Percentiles rank a stretch among this genome's conserved stretches.
These are phyloP conservation scores for Heteronetta atricapilla DNA, from an alignment of 2,113 vertebrate genomes.

Conservation along the genomic window DNA sequence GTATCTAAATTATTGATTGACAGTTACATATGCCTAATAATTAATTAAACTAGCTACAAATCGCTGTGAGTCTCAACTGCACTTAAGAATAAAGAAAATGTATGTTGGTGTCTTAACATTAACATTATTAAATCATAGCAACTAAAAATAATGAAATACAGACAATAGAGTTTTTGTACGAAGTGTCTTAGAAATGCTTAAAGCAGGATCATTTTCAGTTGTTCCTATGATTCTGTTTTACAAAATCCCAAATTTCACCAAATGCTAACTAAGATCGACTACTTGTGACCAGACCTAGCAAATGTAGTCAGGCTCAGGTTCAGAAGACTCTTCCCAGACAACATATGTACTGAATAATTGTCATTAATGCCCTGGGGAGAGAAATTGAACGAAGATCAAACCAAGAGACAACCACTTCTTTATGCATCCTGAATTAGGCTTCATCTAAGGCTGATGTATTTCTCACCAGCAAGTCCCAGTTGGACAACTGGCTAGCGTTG, in stretches of 20 bases:
- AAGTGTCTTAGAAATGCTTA: not conserved
- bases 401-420: not conserved
- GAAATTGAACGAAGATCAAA: not conserved
- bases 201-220: not conserved
- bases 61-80: conserved; percentile 46
- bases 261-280: not conserved
- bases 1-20: conserved; percentile 67
- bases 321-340: not conserved
- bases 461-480: not conserved
- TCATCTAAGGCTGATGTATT: not conserved
- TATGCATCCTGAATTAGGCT: not conserved
- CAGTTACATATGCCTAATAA: conserved; percentile 74
- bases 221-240: not conserved
- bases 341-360: accelerated
- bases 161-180: not conserved
- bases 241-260: not conserved
- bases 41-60: conserved; percentile 72
- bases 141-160: conserved; percentile 62
- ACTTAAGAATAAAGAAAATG: conserved; percentile 36
- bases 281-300: not conserved
- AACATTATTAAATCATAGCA: conserved; percentile 33
- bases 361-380: not conserved
- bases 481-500: not conserved
- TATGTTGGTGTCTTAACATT: conserved; percentile 12
- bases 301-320: not conserved